Evolutionary conservation across 2,888 invertebrate genomes (phyloP).

Genomic region (Phorcus lineatus): DNA sequence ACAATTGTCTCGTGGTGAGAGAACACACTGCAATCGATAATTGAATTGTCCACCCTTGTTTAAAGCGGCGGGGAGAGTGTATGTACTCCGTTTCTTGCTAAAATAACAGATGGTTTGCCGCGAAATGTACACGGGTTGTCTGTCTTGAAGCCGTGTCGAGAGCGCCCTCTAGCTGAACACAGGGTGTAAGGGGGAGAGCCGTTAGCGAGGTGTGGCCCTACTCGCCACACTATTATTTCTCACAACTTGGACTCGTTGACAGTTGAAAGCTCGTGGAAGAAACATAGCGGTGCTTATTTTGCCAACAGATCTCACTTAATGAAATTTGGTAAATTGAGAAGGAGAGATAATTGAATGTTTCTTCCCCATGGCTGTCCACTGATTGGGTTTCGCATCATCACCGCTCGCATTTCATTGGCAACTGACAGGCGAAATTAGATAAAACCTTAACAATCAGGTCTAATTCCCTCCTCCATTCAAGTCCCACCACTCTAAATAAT

Average conservation of each 20-base stretch:
- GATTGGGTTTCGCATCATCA: slow-evolving; percentile 34
- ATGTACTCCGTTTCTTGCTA: neutral
- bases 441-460: slow-evolving; percentile 36
- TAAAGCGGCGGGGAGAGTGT: neutral
- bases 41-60: neutral
- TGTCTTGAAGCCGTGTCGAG: neutral
- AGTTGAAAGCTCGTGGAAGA: slow-evolving; percentile 28
- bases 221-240: slow-evolving; percentile 37
- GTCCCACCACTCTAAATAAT: slow-evolving; percentile 38
- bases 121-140: neutral
- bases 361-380: slow-evolving; percentile 37
- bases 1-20: slow-evolving; percentile 16
- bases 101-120: slow-evolving; percentile 18
- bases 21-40: neutral
- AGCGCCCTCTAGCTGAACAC: neutral
- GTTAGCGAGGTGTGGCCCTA: slow-evolving; percentile 20
- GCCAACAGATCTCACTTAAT: slow-evolving; percentile 41
- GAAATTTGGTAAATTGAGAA: slow-evolving; percentile 43
- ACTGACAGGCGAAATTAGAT: slow-evolving; percentile 44
- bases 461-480: slow-evolving; percentile 39
- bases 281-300: slow-evolving; percentile 33
- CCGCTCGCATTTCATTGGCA: slow-evolving; percentile 35
- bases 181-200: neutral
- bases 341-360: slow-evolving; percentile 39
- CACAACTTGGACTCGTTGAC: slow-evolving; percentile 30